Evolutionary conservation across 2,888 invertebrate species (phyloP).

Genomic region (Hermodice carunculata): DNA sequence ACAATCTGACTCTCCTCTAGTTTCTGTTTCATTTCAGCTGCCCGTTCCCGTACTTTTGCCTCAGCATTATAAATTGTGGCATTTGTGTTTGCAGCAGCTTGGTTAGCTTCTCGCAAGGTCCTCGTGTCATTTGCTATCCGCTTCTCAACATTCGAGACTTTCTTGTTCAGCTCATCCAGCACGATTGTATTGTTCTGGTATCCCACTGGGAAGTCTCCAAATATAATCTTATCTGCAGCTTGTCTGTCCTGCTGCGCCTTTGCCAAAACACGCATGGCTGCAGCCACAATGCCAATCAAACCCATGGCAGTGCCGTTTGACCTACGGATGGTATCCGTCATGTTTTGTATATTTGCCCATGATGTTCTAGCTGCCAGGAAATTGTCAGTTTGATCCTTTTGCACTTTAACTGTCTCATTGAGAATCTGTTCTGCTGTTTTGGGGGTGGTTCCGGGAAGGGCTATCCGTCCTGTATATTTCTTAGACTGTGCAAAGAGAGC

Average conservation of each 20-base stretch:
- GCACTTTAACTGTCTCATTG: not conserved
- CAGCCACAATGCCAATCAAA: not conserved
- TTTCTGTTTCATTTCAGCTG: too few relatives aligned
- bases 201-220: not conserved
- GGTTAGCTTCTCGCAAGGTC: too few relatives aligned
- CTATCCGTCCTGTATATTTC: not conserved
- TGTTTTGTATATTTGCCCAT: conserved; percentile 4
- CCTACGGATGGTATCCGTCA: conserved; percentile 5
- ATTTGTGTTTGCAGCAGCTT: too few relatives aligned
- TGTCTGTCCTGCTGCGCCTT: conserved; percentile 1
- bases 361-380: not conserved
- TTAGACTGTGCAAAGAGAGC: not conserved
- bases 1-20: too few relatives aligned
- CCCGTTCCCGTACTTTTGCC: too few relatives aligned
- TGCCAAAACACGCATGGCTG: not conserved
- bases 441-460: not conserved
- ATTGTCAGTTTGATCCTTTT: not conserved
- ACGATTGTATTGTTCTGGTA: not conserved
- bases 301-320: conserved; percentile 8
- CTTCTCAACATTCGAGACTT: not conserved
- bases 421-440: not conserved
- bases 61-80: too few relatives aligned
- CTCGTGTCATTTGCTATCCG: not conserved
- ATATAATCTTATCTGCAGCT: not conserved
- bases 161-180: not conserved